Evolutionary conservation across 2,888 invertebrate genomes (phyloP), one percentile per base, ranked within the genome.

Genomic region (Macrophya annulata): DNA sequence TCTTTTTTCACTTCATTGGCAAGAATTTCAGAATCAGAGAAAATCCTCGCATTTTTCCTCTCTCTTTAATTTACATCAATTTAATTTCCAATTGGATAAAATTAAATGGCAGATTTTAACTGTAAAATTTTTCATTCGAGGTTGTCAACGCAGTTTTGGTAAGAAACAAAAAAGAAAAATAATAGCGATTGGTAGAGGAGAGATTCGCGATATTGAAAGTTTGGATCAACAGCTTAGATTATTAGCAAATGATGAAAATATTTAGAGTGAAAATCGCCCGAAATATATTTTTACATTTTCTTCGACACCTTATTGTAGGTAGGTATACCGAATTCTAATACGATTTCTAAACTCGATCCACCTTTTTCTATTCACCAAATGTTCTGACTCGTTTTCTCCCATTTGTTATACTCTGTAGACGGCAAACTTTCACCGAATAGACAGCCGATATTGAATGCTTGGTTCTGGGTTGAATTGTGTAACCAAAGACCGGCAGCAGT

Each of bases 321-420:
- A n/a, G n/a, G 10, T 45, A 45, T 68, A 37, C 17, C 62, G 55
- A 74, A 74, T 74, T 74, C 21, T 21, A 45, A 74, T 45, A 45
- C 43, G 62, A 21, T 59, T 62, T 40, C 5, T n/a, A 40, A 81
- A 62, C 62, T 81, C 62, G 81, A 81, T 59, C 81, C 81, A 43
- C 81, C 81, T 62, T 62, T 62, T 81, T 62, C 81, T 62, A 81
- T 81, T 81, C 81, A n/a, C 81, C 62, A 51, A 51, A 51, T 62
- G 43, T 81, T 81, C 81, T 43, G 37, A 43, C 12, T 62, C 81
- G 81, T 62, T 81, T 62, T 81, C 43, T 21, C 25, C 62, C 43
- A 81, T 81, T 62, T 81, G 81, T 81, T 81, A 81, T 43, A 43
- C 43, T 62, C 31, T 21, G 25, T 31, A 77, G 25, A 25, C 62